Evolutionary conservation across 2,888 invertebrate species (phyloP).

Genomic region (Dynastes maya): DNA sequence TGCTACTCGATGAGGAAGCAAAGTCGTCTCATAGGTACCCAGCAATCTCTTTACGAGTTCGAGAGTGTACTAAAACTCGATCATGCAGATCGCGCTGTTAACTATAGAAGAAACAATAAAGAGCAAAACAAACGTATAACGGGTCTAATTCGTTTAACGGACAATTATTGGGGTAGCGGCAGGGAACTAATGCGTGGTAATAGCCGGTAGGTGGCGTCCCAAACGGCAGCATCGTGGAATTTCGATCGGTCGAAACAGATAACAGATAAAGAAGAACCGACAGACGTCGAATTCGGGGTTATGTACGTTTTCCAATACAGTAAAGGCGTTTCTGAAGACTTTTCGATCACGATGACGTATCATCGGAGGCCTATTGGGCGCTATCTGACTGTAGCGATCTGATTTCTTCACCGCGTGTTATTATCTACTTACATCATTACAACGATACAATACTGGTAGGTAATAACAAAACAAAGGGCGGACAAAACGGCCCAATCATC

Average conservation of each 20-base stretch:
- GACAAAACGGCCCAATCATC: not conserved
- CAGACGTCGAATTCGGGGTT: not conserved
- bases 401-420: conserved; percentile 30
- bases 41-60: too few relatives aligned
- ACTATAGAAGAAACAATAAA: not conserved
- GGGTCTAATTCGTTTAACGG: conserved; percentile 18
- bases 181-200: conserved; percentile 25
- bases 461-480: not conserved
- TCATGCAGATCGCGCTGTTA: too few relatives aligned
- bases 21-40: not conserved
- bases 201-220: conserved; percentile 26
- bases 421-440: not conserved
- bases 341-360: conserved; percentile 55
- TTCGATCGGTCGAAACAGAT: not conserved
- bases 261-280: too few relatives aligned
- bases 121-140: not conserved
- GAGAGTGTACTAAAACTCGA: too few relatives aligned
- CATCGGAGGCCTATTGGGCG: conserved; percentile 24
- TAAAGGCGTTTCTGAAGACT: conserved; percentile 21
- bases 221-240: not conserved
- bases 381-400: conserved; percentile 44
- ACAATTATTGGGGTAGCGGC: conserved; percentile 10
- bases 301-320: conserved; percentile 19
- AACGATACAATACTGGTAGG: not conserved
- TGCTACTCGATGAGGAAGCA: conserved; percentile 16